Conservation (phyloP, 1,140 invertebrate species). For the Theocolax elegans region DNA sequence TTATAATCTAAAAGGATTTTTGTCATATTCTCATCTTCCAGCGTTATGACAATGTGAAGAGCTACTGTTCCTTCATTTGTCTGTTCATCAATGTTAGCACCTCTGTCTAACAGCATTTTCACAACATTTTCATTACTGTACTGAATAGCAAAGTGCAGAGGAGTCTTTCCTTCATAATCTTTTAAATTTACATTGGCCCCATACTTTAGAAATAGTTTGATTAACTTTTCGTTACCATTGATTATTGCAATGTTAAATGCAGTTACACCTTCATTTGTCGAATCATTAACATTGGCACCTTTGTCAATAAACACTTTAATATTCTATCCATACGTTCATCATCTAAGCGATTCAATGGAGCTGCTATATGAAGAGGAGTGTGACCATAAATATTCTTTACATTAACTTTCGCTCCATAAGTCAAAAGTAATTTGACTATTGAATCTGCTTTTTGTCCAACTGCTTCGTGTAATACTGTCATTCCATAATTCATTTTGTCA, state of each 20-base stretch:
- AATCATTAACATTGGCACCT: constrained; percentile 20
- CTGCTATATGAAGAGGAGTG: constrained; percentile 20
- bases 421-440: neutral
- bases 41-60: neutral
- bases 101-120: constrained; percentile 5
- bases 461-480: constrained; percentile 15
- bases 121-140: constrained; percentile 7
- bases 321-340: constrained; percentile 9
- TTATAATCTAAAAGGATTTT: constrained; percentile 2
- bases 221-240: neutral
- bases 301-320: neutral
- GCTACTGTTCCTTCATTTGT: neutral
- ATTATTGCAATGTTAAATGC: neutral
- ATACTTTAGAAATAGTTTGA: neutral
- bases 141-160: neutral
- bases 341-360: constrained; percentile 13
- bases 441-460: neutral
- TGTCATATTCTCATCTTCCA: neutral
- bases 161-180: constrained; percentile 4
- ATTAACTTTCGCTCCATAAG: constrained; percentile 13
- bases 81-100: neutral
- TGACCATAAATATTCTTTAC: constrained; percentile 10
- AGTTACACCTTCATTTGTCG: neutral
- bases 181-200: neutral
- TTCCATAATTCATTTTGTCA: constrained; percentile 8